These are phyloP conservation scores for Acanthosoma haemorrhoidale DNA, from an alignment of 2,888 invertebrate species.

Conservation along the genomic window DNA sequence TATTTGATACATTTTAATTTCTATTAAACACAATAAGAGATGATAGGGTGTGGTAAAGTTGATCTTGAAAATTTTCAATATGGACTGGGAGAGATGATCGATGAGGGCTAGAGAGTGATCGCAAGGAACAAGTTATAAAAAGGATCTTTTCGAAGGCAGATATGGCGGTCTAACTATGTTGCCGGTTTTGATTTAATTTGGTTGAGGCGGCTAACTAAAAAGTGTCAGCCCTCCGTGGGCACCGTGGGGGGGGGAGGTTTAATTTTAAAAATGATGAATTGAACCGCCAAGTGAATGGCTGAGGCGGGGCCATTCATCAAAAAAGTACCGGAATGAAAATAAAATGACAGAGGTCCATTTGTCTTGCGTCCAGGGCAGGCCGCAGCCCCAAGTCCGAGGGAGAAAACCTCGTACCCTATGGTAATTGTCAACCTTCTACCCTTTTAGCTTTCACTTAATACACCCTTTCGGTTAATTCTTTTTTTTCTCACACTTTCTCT, in stretches of 20 bases:
- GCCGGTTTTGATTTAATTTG: constrained; percentile 18
- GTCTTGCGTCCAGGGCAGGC: constrained; percentile 1
- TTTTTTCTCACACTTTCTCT: too few relatives aligned
- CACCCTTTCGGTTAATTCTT: too few relatives aligned
- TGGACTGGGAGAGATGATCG: too few relatives aligned
- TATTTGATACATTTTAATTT: too few relatives aligned
- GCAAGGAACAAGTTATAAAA: not conserved
- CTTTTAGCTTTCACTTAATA: too few relatives aligned
- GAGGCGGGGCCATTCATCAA: constrained; percentile 1
- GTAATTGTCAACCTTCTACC: too few relatives aligned
- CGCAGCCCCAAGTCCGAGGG: not conserved
- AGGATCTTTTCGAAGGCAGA: not conserved
- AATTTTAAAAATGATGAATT: constrained; percentile 27
- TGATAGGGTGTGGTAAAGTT: too few relatives aligned
- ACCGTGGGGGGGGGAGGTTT: constrained; percentile 3
- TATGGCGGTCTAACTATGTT: not conserved
- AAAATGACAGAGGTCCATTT: constrained; percentile 26
- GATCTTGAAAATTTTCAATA: too few relatives aligned
- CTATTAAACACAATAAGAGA: too few relatives aligned
- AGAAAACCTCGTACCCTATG: constrained; percentile 8
- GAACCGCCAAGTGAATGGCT: constrained; percentile 18
- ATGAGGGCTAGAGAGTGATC: too few relatives aligned
- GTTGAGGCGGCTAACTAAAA: constrained; percentile 13
- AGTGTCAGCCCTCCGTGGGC: constrained; percentile 18
- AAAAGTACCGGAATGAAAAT: constrained; percentile 19